phyloP scores from a whole-genome alignment of 2,888 invertebrate genomes.

The Sphinx pinastri region DNA sequence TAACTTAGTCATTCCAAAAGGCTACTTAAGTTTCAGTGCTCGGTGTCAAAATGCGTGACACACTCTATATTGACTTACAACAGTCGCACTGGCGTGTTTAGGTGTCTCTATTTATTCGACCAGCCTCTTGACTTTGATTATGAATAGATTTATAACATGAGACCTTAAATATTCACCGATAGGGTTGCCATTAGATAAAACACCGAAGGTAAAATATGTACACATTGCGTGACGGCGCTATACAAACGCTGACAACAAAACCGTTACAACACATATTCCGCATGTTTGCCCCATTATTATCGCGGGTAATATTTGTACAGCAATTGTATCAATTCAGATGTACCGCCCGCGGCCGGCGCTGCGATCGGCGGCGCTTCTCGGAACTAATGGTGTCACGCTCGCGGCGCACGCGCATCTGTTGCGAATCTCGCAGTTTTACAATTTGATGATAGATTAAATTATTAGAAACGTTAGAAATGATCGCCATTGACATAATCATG shows the following conservation, averaged over 20 bases:
- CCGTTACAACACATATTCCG: conserved; percentile 13
- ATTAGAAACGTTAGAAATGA: neutral
- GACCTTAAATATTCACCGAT: too few relatives aligned
- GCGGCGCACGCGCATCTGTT: conserved; percentile 42
- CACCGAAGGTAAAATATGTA: neutral
- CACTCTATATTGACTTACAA: too few relatives aligned
- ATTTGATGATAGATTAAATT: conserved; percentile 24
- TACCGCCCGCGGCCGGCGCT: conserved; percentile 42
- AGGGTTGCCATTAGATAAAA: too few relatives aligned
- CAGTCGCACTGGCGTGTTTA: too few relatives aligned
- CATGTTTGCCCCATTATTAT: conserved; percentile 10
- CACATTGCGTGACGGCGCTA: neutral
- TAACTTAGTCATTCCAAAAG: too few relatives aligned
- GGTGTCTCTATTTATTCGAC: too few relatives aligned
- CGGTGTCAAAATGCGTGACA: too few relatives aligned
- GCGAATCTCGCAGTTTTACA: conserved; percentile 34
- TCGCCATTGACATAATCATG: conserved; percentile 7
- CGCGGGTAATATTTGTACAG: conserved; percentile 5
- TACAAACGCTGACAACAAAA: neutral
- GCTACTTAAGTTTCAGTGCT: too few relatives aligned
- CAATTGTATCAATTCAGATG: conserved; percentile 11
- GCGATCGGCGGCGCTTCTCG: conserved; percentile 52
- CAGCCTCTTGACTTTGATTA: too few relatives aligned
- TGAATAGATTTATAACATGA: too few relatives aligned
- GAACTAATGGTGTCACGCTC: conserved; percentile 64